Percentiles rank a stretch among this genome's conserved stretches.
Conservation (phyloP, 2,797 vertebrate species). For the Molossus alvarezi region DNA sequence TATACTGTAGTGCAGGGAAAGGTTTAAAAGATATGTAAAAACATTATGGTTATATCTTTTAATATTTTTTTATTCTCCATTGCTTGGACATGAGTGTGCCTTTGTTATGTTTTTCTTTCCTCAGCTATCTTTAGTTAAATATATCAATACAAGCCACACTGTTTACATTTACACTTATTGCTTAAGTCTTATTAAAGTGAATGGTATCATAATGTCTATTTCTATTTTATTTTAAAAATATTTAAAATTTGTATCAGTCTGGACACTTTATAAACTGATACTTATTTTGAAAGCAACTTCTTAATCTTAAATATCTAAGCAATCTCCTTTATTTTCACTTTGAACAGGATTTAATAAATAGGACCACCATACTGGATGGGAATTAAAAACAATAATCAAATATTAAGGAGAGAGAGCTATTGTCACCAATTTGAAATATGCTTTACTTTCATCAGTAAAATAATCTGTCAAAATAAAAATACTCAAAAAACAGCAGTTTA, state of each 20-base stretch:
- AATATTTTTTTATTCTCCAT: conserved; percentile 55
- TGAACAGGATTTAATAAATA: conserved; percentile 81
- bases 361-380: conserved; percentile 71
- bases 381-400: conserved; percentile 77
- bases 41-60: neutral
- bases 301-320: conserved; percentile 62
- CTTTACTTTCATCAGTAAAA: conserved; percentile 82
- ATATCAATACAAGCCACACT: conserved; percentile 9
- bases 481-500: conserved; percentile 76
- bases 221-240: conserved; percentile 61
- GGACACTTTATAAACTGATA: conserved; percentile 61
- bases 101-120: conserved; percentile 25
- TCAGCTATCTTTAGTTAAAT: conserved; percentile 17
- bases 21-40: conserved; percentile 51
- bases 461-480: conserved; percentile 67
- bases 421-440: conserved; percentile 60
- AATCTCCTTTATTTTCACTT: conserved; percentile 78
- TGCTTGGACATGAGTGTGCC: neutral
- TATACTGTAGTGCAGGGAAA: conserved; percentile 3
- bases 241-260: conserved; percentile 57
- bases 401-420: conserved; percentile 75
- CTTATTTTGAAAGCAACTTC: conserved; percentile 70
- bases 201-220: neutral
- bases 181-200: conserved; percentile 54
- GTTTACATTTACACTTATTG: conserved; percentile 34